These are phyloP conservation scores for Nasua narica DNA, from an alignment of 2,797 vertebrate genomes.

Conservation along the genomic window DNA sequence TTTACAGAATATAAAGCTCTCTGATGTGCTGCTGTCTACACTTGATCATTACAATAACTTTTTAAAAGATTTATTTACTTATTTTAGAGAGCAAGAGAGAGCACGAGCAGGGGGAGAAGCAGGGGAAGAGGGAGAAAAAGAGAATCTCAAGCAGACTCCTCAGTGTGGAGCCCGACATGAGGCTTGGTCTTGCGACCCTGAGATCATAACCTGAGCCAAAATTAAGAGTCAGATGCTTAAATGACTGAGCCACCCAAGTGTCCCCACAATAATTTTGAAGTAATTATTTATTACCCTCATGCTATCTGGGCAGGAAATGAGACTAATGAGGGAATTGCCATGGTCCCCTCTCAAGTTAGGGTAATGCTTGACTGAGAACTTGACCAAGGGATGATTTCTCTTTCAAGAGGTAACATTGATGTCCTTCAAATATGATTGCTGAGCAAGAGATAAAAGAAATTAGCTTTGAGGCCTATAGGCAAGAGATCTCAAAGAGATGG, in stretches of 20 bases:
- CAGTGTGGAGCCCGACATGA: neutral
- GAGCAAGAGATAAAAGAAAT: neutral
- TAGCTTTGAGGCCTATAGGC: neutral
- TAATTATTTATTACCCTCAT: neutral
- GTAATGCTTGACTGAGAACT: neutral
- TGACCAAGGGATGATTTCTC: neutral
- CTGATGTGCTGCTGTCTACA: neutral
- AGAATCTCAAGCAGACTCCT: neutral
- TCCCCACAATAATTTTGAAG: neutral
- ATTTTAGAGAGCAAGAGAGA: neutral
- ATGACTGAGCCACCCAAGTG: neutral
- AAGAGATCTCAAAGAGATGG: neutral
- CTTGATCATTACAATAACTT: neutral
- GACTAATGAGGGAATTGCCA: neutral
- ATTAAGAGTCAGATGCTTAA: neutral
- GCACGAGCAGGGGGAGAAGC: neutral
- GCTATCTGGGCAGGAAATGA: neutral
- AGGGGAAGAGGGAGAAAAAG: neutral
- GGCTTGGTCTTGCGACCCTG: neutral
- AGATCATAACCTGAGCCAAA: neutral
- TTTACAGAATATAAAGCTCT: neutral
- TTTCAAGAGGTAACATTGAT: neutral
- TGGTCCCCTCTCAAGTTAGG: neutral
- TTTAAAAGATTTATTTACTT: neutral
- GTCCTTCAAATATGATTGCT: neutral